phyloP scores from a whole-genome alignment of 2,797 vertebrate genomes.

The Halcyon chelicuti region DNA sequence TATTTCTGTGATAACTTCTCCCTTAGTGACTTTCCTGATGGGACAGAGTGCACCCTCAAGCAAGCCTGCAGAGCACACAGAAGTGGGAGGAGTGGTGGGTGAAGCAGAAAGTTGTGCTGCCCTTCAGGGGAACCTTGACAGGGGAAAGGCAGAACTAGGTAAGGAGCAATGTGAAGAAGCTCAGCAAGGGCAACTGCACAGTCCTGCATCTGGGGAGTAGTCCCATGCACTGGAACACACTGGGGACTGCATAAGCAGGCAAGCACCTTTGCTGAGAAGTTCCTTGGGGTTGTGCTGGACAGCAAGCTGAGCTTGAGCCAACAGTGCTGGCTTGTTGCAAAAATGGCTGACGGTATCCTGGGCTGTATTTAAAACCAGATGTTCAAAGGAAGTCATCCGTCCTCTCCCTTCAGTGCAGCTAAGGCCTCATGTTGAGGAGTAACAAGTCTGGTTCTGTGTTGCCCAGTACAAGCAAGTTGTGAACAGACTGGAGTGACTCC shows the following conservation, averaged over 20 bases:
- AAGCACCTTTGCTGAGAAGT: background rate
- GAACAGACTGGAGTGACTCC: background rate
- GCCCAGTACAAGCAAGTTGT: background rate
- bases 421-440: background rate
- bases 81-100: background rate
- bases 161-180: background rate
- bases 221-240: rapidly evolving
- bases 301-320: background rate
- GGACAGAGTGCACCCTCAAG: background rate
- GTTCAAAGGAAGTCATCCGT: background rate
- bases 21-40: background rate
- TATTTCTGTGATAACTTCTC: background rate
- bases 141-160: background rate
- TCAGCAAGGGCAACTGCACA: background rate
- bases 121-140: background rate
- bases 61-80: background rate
- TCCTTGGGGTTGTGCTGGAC: background rate
- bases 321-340: background rate
- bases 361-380: background rate
- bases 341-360: background rate
- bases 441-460: background rate
- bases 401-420: background rate
- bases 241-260: background rate
- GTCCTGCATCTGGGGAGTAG: background rate
- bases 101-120: background rate